phyloP scores from a whole-genome alignment of 2,797 vertebrate species.

The Sebastes vulpes region DNA sequence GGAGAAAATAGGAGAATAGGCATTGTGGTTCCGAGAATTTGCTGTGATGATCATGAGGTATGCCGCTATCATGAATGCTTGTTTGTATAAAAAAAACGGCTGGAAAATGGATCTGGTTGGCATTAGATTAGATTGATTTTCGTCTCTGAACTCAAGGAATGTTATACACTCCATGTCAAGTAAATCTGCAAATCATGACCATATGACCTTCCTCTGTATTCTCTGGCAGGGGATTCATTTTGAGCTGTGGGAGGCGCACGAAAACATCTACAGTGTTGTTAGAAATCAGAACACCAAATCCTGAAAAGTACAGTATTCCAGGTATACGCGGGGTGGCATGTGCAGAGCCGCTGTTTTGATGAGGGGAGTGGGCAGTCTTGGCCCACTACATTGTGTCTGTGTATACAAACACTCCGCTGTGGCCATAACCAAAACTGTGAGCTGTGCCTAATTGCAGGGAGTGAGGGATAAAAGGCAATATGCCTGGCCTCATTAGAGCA shows the following conservation, averaged over 20 bases:
- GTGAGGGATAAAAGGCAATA: slow-evolving; percentile 85
- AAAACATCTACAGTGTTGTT: slow-evolving; percentile 49
- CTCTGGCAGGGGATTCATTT: slow-evolving; percentile 63
- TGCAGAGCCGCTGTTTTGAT: slow-evolving; percentile 25
- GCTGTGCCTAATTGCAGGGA: slow-evolving; percentile 82
- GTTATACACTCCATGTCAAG: slow-evolving; percentile 78
- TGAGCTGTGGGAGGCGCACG: slow-evolving; percentile 64
- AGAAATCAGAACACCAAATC: slow-evolving; percentile 45
- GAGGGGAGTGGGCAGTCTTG: slow-evolving; percentile 67
- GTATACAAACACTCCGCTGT: slow-evolving; percentile 80
- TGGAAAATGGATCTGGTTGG: slow-evolving; percentile 76
- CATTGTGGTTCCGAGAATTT: slow-evolving; percentile 42
- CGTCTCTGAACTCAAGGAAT: slow-evolving; percentile 81
- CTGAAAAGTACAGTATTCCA: slow-evolving; percentile 53
- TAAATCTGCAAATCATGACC: slow-evolving; percentile 84
- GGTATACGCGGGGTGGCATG: slow-evolving; percentile 51
- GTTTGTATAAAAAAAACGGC: slow-evolving; percentile 72
- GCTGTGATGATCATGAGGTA: slow-evolving; percentile 55
- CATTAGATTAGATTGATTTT: slow-evolving; percentile 73
- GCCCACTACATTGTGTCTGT: slow-evolving; percentile 74
- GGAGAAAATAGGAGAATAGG: slow-evolving; percentile 35
- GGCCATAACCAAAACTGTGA: slow-evolving; percentile 81
- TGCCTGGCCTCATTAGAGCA: slow-evolving; percentile 85
- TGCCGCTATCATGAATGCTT: slow-evolving; percentile 53
- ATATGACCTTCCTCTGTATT: slow-evolving; percentile 80